These are phyloP conservation scores for Ypsolopha sequella DNA, from an alignment of 2,888 invertebrate genomes.

Conservation along the genomic window DNA sequence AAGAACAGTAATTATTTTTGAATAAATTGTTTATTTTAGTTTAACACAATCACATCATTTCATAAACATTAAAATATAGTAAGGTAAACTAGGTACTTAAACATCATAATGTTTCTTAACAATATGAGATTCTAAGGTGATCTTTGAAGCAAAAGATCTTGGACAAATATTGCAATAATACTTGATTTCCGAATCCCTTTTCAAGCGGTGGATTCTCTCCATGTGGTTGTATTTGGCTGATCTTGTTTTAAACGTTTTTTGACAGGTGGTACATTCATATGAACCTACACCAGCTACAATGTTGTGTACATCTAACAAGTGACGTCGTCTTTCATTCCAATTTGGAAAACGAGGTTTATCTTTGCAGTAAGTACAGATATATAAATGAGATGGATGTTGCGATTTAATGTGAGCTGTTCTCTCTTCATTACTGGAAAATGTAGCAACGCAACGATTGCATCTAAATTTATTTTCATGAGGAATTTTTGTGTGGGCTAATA, in stretches of 20 bases:
- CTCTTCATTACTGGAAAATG: constrained; percentile 51
- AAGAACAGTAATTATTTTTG: no score
- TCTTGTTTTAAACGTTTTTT: constrained; percentile 56
- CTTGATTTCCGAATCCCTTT: constrained; percentile 54
- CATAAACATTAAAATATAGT: constrained; percentile 15
- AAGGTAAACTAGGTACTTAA: constrained; percentile 26
- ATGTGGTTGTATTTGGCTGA: constrained; percentile 62
- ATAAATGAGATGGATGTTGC: constrained; percentile 49
- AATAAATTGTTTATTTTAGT: no score
- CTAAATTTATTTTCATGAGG: constrained; percentile 57
- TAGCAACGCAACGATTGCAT: constrained; percentile 55
- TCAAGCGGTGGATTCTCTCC: constrained; percentile 53
- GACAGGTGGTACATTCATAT: constrained; percentile 60
- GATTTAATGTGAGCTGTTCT: constrained; percentile 51
- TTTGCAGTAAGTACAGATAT: constrained; percentile 57
- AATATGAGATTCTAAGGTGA: constrained; percentile 66
- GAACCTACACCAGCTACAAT: constrained; percentile 54
- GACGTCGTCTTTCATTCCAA: constrained; percentile 53
- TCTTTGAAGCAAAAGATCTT: constrained; percentile 60
- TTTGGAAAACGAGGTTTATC: constrained; percentile 58
- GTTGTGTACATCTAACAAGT: constrained; percentile 58
- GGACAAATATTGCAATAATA: constrained; percentile 63
- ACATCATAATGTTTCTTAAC: constrained; percentile 65
- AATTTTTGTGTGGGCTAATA: constrained; percentile 47
- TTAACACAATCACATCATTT: neutral